A percentile compares a stretch with the other conserved stretches of the same genome.
Evolutionary conservation across 2,797 vertebrate genomes (phyloP).

Genomic region (Tapirus indicus): DNA sequence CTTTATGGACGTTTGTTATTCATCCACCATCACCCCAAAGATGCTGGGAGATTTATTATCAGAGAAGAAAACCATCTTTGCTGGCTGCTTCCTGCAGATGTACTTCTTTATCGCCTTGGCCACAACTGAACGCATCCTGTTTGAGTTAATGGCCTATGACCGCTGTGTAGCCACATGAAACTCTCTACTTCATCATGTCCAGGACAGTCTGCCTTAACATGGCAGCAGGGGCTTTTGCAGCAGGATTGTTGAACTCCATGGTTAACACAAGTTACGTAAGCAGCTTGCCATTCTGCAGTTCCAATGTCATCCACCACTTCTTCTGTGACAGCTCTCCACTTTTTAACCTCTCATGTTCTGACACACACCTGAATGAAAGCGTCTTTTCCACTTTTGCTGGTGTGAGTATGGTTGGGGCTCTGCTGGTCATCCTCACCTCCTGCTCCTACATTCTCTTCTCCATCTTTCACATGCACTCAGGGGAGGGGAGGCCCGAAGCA

Average conservation of each 20-base stretch:
- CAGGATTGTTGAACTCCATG: slow-evolving; percentile 62
- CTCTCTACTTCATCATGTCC: slow-evolving; percentile 77
- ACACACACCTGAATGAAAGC: not conserved
- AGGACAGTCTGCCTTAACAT: slow-evolving; percentile 37
- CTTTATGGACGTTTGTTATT: slow-evolving; percentile 59
- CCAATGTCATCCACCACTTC: slow-evolving; percentile 76
- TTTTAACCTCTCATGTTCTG: slow-evolving; percentile 69
- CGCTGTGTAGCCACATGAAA: slow-evolving; percentile 66
- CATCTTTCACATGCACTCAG: not conserved
- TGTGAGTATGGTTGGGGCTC: not conserved
- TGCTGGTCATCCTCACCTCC: slow-evolving; percentile 57
- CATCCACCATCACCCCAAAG: slow-evolving; percentile 69
- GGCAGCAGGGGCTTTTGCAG: slow-evolving; percentile 13
- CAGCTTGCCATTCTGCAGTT: slow-evolving; percentile 67
- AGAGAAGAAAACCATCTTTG: slow-evolving; percentile 56
- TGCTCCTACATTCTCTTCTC: slow-evolving; percentile 61
- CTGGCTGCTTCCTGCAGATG: slow-evolving; percentile 68
- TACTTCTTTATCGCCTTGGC: slow-evolving; percentile 41
- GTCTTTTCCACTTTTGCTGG: not conserved
- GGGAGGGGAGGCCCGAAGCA: not conserved
- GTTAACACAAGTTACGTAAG: slow-evolving; percentile 63
- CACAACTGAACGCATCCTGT: slow-evolving; percentile 62
- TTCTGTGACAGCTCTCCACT: slow-evolving; percentile 80
- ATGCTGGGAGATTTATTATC: slow-evolving; percentile 58
- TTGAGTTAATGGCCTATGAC: slow-evolving; percentile 75